These are phyloP conservation scores for Carollia perspicillata DNA, from an alignment of 2,113 vertebrate genomes.

Conservation along the genomic window DNA sequence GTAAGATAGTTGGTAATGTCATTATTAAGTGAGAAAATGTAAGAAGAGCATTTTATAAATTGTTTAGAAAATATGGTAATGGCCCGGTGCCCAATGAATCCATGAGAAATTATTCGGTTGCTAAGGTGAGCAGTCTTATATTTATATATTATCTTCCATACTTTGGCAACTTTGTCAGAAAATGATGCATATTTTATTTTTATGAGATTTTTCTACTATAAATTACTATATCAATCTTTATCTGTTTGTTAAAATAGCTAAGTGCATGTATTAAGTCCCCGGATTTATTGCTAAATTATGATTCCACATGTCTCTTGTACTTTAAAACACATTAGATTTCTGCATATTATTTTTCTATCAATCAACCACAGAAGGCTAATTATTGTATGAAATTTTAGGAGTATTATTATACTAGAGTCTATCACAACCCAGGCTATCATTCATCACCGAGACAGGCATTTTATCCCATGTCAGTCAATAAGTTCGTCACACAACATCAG, in stretches of 20 bases:
- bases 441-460: background rate
- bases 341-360: background rate
- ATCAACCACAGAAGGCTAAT: background rate
- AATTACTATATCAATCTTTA: background rate
- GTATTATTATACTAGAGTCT: background rate
- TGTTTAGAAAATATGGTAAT: background rate
- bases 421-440: background rate
- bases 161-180: background rate
- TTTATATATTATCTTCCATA: background rate
- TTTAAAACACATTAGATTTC: background rate
- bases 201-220: background rate
- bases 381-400: constrained; percentile 13
- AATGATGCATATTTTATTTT: background rate
- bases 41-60: background rate
- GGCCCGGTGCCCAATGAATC: background rate
- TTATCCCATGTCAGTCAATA: background rate
- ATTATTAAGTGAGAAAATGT: background rate
- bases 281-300: background rate
- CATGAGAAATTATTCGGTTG: background rate
- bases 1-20: background rate
- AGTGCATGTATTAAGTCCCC: background rate
- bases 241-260: constrained; percentile 23
- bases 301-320: background rate
- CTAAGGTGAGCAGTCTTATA: background rate
- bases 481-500: background rate